Evolutionary conservation across 2,888 invertebrate genomes (phyloP).

Genomic region (Meliscaeva auricollis): DNA sequence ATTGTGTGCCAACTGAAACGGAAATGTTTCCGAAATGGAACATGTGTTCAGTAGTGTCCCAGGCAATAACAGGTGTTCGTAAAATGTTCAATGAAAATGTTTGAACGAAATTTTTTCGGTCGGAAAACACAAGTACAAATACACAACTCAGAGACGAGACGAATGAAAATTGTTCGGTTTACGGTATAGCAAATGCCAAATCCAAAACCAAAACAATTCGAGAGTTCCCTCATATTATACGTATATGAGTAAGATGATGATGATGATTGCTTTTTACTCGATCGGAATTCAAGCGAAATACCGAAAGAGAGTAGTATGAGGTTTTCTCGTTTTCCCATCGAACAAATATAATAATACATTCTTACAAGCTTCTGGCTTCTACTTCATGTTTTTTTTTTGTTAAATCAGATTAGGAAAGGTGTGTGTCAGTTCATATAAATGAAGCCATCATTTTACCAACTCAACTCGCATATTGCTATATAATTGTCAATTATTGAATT

Average conservation of each 20-base stretch:
- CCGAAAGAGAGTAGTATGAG: not conserved
- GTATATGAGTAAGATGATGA: not conserved
- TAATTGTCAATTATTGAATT: slow-evolving; percentile 1
- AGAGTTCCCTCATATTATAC: not conserved
- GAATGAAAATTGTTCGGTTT: slow-evolving; percentile 1
- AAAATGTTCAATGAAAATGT: slow-evolving; percentile 51
- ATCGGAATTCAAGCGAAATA: slow-evolving; percentile 3
- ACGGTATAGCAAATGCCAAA: not conserved
- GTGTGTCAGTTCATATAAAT: not conserved
- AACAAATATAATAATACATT: too few species aligned
- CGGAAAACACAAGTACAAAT: not conserved
- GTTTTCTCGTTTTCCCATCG: not conserved
- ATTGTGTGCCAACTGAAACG: slow-evolving; percentile 60
- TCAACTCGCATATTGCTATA: not conserved
- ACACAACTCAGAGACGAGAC: not conserved
- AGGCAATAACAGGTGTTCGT: slow-evolving; percentile 57
- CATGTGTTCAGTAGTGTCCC: slow-evolving; percentile 44
- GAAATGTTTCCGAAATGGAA: slow-evolving; percentile 63
- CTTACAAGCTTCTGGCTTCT: not conserved
- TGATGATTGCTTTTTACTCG: slow-evolving; percentile 25
- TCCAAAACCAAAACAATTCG: not conserved
- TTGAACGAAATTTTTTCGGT: slow-evolving; percentile 26
- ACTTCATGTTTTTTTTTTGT: not conserved
- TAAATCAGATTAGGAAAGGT: slow-evolving; percentile 21
- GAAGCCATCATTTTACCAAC: not conserved